Conservation (phyloP, 1,140 invertebrate genomes). For the Eurosta solidaginis region DNA sequence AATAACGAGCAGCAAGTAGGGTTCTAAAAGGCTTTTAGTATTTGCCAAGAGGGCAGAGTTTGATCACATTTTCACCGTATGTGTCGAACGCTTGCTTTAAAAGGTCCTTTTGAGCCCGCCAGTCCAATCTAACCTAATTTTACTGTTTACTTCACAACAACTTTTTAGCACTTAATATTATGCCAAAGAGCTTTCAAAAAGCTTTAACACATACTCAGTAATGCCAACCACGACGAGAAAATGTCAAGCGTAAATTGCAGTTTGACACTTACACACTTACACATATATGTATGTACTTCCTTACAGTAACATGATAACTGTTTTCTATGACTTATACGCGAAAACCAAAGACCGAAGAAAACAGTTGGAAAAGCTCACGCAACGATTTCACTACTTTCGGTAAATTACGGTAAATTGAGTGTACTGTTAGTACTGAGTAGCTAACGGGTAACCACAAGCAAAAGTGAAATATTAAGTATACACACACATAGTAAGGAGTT, state of each 20-base stretch:
- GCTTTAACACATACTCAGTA: background rate
- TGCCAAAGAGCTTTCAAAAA: background rate
- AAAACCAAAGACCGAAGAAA: background rate
- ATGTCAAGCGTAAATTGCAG: background rate
- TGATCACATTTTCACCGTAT: too few species aligned
- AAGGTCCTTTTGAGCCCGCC: too few species aligned
- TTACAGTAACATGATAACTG: background rate
- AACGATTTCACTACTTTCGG: conserved; percentile 21
- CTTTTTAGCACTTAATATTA: background rate
- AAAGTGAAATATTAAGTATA: too few species aligned
- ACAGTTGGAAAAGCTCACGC: conserved; percentile 24
- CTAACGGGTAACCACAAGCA: background rate
- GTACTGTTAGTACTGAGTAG: background rate
- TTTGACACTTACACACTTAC: background rate
- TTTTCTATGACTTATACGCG: background rate
- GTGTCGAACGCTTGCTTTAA: too few species aligned
- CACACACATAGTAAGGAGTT: background rate
- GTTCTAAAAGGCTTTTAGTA: too few species aligned
- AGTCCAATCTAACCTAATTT: too few species aligned
- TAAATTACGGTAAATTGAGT: background rate
- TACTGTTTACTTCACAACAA: too few species aligned
- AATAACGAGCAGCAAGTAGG: too few species aligned
- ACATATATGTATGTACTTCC: too few species aligned
- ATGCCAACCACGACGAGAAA: background rate
- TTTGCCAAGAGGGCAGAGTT: too few species aligned